Base-by-base conservation (phyloP, 2,888 invertebrate species). In the Thalpophila matura region DNA sequence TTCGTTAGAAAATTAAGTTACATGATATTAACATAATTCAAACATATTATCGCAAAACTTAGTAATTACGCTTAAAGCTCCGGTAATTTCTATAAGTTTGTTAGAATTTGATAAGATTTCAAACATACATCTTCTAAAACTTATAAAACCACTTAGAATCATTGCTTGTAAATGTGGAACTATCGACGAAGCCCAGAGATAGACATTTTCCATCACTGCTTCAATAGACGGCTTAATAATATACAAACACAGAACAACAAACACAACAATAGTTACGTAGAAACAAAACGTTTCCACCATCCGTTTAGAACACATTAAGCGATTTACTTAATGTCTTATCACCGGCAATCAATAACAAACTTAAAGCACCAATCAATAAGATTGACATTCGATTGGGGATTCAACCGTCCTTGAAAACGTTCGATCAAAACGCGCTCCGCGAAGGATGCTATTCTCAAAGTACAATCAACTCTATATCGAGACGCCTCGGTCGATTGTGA, bases 231-330 rank as follows among this genome's bases (percentile, higher is more conserved):
- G 46, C 70, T 65, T 77, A 78, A 78, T 73, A 75, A 69, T 75
- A 79, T 72, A 75, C 66, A 78, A 79, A 69, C 72, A 72, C 74
- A 70, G 65, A 79, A 77, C 77, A 82, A 74, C 77, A 78, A 73
- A 79, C 75, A 83, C 62, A 43, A 78, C 74, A 79, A 74, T 74
- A 77, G 66, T 74, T 78, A 63, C 74, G 72, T 76, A 84, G 77
- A 87, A 90, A 91, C 91, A 90, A 91, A 91, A 91, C 92, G 87
- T 85, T 87, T 87, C 87, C 86, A 86, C 84, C 86, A 85, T 86
- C 89, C 88, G 89, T 88, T 91, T 85, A 84, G 84, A 89, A 87
- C 87, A 89, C 93, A 92, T 94, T 93, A 91, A 90, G 87, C 91
- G 91, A 93, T 93, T 92, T 89, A 89, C 89, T 87, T 93, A 92